These are phyloP conservation scores for Apis cerana DNA, from an alignment of 1,140 invertebrate species.

Conservation along the genomic window DNA sequence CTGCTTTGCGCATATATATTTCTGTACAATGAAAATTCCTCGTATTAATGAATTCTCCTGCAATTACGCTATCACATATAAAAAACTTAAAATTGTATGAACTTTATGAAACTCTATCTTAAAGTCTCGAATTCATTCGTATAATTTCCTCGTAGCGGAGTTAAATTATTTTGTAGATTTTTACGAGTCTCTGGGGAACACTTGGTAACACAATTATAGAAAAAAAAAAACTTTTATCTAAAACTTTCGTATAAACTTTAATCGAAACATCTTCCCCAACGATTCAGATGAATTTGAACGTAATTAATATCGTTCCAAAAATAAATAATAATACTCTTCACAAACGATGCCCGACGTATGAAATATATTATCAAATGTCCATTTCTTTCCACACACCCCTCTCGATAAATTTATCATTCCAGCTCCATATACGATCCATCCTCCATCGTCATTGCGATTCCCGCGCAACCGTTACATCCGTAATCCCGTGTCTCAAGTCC, in stretches of 20 bases:
- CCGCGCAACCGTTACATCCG: slow-evolving; percentile 6
- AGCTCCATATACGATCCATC: no score
- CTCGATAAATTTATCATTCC: no score
- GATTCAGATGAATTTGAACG: no score
- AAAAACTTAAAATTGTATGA: background rate
- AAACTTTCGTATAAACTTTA: background rate
- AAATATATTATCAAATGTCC: no score
- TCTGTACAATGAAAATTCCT: background rate
- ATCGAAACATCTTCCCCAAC: background rate
- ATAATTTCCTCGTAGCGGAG: background rate
- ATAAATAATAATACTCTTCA: no score
- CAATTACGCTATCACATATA: background rate
- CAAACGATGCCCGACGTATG: no score
- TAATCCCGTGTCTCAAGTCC: slow-evolving; percentile 47
- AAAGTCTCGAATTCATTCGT: background rate
- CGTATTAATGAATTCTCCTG: background rate
- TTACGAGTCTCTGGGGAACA: background rate
- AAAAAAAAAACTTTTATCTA: background rate
- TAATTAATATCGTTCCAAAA: no score
- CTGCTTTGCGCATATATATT: background rate
- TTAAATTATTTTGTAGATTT: background rate
- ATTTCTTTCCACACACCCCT: no score
- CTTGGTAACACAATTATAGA: background rate
- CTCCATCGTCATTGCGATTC: no score
- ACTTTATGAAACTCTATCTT: background rate